Percentiles rank a stretch among this genome's conserved stretches.
These are phyloP conservation scores for Drosophila flavopinicola DNA, from an alignment of 2,888 invertebrate species.

Conservation along the genomic window DNA sequence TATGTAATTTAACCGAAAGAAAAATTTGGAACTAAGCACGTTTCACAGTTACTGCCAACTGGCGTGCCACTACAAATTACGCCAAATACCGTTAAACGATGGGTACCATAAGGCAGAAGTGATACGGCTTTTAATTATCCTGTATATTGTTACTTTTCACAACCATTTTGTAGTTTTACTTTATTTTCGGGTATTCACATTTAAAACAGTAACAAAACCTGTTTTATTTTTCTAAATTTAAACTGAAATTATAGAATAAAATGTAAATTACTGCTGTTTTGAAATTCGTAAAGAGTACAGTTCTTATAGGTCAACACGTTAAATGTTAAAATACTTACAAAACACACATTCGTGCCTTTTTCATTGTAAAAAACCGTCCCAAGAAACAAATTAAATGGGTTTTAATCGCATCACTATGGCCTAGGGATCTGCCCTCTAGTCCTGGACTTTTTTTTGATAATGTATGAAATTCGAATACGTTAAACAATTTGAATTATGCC, in stretches of 20 bases:
- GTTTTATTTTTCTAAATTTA: slow-evolving; percentile 38
- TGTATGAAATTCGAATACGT: slow-evolving; percentile 17
- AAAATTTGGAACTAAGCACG: no score
- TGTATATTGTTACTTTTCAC: no score
- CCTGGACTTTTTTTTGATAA: slow-evolving; percentile 3
- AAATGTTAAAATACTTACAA: slow-evolving; percentile 47
- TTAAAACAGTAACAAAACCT: slow-evolving; percentile 39
- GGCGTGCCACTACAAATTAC: not conserved
- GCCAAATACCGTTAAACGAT: no score
- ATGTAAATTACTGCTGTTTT: slow-evolving; percentile 20
- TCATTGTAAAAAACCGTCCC: slow-evolving; percentile 80
- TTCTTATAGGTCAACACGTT: slow-evolving; percentile 12
- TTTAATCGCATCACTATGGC: slow-evolving; percentile 4
- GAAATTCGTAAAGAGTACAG: no score
- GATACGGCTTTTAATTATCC: no score
- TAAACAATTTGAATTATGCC: slow-evolving; percentile 39
- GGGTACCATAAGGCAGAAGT: no score
- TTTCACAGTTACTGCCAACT: slow-evolving; percentile 4
- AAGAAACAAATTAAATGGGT: slow-evolving; percentile 12
- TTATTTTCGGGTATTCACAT: slow-evolving; percentile 59
- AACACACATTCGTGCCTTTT: slow-evolving; percentile 81
- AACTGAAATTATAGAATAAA: slow-evolving; percentile 43
- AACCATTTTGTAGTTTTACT: slow-evolving; percentile 44
- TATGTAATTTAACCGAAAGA: not conserved
- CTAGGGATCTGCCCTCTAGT: not conserved